Base-by-base conservation (phyloP, 2,888 invertebrate species). In the Cylloceria caligata region DNA sequence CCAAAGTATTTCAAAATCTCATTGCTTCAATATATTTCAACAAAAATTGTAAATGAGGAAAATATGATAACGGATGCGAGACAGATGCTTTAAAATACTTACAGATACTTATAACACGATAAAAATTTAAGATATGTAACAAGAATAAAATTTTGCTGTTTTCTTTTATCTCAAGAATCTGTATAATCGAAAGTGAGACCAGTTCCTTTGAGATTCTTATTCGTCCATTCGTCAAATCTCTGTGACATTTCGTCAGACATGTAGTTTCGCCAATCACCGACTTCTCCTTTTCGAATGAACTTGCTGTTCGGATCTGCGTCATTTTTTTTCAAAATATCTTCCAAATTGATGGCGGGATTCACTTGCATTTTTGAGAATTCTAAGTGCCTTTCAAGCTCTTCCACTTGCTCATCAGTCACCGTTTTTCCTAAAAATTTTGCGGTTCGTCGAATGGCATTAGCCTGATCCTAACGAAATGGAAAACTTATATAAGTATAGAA, bases 331-430 rank as follows among this genome's bases (percentile, higher is more conserved):
- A 96, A 91, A 47, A 96, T 93, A 1, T 94, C 93, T 80, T 96
- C 95, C 87, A 96, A 91, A 88, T 98, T 98, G 0, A 97, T 95
- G 1, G 96, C 96, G 27, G 96, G 95, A 91, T 98, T 98, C 0
- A 94, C 93, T 88, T 96, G 96, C 98, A 98, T 98, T 86, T 95
- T 96, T 68, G 95, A 94, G 91, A 98, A 98, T 62, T 96, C 95
- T 21, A 97, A 94, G 89, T 97, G 96, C 2, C 96, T 95, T 80
- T 95, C 95, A 0, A 98, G 94, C n/a, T 93, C 87, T 3, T 94
- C 93, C 1, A 97, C 93, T 88, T 97, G 95, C 4, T 95, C 94
- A 0, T 96, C 95, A 0, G 94, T 94, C 16, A 97, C 91, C 9
- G 93, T 90, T 89, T 96, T 96, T 5, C 94, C 94, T 19, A 98